Percentiles rank a stretch among this genome's conserved stretches.
phyloP scores from a whole-genome alignment of 1,140 invertebrate species.

The Drosophila dunni region DNA sequence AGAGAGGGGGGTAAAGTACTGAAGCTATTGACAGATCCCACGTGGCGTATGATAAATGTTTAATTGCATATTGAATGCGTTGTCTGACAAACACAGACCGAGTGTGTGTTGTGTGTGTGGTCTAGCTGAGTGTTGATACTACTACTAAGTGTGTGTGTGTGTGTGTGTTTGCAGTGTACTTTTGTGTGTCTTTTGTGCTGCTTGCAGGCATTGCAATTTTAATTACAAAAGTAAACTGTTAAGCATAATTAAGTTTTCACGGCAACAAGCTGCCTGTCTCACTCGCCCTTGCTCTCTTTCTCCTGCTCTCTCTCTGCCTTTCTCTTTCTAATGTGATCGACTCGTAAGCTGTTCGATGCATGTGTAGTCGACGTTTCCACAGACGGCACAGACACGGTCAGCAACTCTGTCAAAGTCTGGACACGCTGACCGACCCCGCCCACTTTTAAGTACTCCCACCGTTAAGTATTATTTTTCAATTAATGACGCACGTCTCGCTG shows the following conservation, averaged over 20 bases:
- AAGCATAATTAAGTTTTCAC: constrained; percentile 67
- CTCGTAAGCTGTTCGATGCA: constrained; percentile 3
- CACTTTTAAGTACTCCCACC: background rate
- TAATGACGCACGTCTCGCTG: constrained; percentile 44
- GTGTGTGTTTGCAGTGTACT: background rate
- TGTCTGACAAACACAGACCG: constrained; percentile 21
- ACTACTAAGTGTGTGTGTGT: constrained; percentile 26
- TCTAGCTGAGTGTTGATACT: constrained; percentile 4
- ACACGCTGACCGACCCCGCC: background rate
- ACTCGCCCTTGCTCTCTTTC: background rate
- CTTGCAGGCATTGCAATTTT: constrained; percentile 60
- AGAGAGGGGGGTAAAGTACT: background rate
- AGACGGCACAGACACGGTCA: constrained; percentile 17
- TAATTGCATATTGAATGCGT: constrained; percentile 65
- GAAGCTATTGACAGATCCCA: background rate
- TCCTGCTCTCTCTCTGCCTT: background rate
- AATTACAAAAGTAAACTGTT: constrained; percentile 71
- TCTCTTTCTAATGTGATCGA: constrained; percentile 19
- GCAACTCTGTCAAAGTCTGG: background rate
- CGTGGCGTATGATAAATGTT: constrained; percentile 44
- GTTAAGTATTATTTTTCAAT: constrained; percentile 70
- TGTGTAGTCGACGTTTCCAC: constrained; percentile 8
- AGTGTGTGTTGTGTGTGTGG: constrained; percentile 11
- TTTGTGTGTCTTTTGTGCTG: constrained; percentile 5
- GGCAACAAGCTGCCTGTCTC: background rate